phyloP scores from a whole-genome alignment of 2,113 vertebrate genomes.

The Oreochromis spilurus region DNA sequence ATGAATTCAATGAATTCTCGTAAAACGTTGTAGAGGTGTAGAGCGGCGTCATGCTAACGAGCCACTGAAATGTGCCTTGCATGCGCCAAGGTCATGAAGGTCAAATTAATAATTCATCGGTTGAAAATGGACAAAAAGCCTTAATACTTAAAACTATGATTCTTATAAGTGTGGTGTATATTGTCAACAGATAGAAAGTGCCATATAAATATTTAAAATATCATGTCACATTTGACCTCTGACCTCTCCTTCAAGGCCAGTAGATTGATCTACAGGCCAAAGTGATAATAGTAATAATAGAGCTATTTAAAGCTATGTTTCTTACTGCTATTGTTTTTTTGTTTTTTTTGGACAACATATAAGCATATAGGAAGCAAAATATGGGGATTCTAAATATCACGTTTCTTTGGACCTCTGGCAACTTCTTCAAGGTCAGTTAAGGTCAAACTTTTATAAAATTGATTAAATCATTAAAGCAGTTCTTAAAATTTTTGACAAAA shows the following conservation, averaged over 20 bases:
- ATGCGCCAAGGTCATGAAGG: neutral
- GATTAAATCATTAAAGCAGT: neutral
- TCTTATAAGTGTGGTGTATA: neutral
- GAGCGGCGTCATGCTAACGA: neutral
- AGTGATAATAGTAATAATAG: neutral
- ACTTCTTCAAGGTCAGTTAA: neutral
- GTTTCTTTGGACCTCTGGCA: neutral
- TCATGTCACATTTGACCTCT: neutral
- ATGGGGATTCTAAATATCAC: neutral
- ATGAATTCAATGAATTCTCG: neutral
- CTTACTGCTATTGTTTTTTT: fast-evolving
- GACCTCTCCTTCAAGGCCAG: neutral
- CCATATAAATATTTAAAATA: neutral
- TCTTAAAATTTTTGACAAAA: neutral
- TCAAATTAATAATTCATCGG: neutral
- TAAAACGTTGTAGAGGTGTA: neutral
- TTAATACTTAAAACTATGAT: neutral
- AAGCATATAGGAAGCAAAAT: neutral
- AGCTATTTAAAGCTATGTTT: neutral
- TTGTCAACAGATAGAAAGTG: neutral
- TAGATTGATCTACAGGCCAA: neutral
- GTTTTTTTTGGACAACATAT: neutral
- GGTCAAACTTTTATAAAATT: neutral
- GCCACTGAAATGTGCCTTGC: neutral
- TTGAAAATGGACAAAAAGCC: neutral